Percentiles rank a stretch among this genome's conserved stretches.
Conservation (phyloP, 2,888 invertebrate genomes). For the Caenorhabditis sp. region DNA sequence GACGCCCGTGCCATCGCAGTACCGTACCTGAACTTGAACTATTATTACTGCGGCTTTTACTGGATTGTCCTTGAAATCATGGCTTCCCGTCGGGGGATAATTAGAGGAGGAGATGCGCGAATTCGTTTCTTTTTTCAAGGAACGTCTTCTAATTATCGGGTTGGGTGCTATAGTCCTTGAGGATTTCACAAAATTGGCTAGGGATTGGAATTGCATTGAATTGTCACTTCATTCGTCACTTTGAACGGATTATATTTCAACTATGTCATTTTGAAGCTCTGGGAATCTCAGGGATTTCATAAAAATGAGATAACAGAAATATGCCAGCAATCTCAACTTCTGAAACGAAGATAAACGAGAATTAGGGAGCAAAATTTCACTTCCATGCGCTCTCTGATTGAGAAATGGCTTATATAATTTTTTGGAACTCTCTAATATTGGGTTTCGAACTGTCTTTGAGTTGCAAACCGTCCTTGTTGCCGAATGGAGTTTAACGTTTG, state of each 20-base stretch:
- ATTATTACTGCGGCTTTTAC: too few relatives aligned
- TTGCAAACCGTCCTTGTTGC: too few relatives aligned
- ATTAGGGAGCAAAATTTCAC: too few relatives aligned
- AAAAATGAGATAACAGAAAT: background rate
- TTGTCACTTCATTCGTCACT: slow-evolving; percentile 3
- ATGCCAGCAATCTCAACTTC: too few relatives aligned
- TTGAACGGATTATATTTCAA: background rate
- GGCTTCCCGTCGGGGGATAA: background rate
- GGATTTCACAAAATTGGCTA: background rate
- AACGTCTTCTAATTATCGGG: slow-evolving; percentile 7
- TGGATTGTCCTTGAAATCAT: background rate
- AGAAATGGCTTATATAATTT: too few relatives aligned
- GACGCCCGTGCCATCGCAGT: slow-evolving; percentile 76
- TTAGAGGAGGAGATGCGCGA: slow-evolving; percentile 6
- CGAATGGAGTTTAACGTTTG: too few relatives aligned
- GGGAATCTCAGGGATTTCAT: background rate
- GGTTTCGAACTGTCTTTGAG: too few relatives aligned
- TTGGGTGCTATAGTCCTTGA: slow-evolving; percentile 6
- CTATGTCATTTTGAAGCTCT: background rate
- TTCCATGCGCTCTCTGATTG: too few relatives aligned
- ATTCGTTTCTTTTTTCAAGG: background rate
- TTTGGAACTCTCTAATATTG: too few relatives aligned
- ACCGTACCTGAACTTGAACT: slow-evolving; percentile 74
- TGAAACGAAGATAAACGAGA: too few relatives aligned
- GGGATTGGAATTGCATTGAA: too few relatives aligned